Base-by-base conservation (phyloP, 2,888 invertebrate genomes). In the Lycophotia porphyrea region DNA sequence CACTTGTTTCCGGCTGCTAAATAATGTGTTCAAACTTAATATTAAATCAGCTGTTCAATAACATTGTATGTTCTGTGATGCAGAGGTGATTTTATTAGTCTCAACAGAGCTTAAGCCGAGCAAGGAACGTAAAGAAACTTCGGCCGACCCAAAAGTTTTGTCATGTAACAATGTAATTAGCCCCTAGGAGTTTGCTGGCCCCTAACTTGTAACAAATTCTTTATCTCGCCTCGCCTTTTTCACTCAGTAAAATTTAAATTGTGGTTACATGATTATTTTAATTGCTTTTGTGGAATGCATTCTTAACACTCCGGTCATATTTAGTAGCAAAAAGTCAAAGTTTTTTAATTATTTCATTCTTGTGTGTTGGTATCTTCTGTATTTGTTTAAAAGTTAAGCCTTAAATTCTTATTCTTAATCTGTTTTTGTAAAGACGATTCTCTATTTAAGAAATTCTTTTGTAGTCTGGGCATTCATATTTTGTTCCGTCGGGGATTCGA, bases 91-190 rank as follows among this genome's bases (percentile, higher is more conserved):
- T 93, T 93, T 93, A 94, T 94, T 92, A 92, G 92, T 92, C 92
- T 93, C 92, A 89, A 90, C 90, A 91, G 92, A 92, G 91, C 91
- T 90, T 89, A 89, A 90, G 91, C 88, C 86, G 88, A 91, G 92
- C 89, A 93, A 93, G 93, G 93, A 94, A 93, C 93, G 93, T 91
- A 93, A 95, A 94, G 93, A 94, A 95, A 95, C 93, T 95, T 93
- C 85, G 87, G 88, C 90, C 92, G 93, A 94, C 94, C 94, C 95
- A 93, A 95, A 95, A 95, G 92, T 95, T 95, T 95, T 93, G 94
- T 94, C 94, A 94, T 94, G 94, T 94, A 93, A 95, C 96, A 95
- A 95, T 93, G 95, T 95, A 95, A 96, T 95, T 95, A 95, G 94
- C 94, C 93, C 93, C 91, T 88, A 91, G 93, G 94, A 93, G 92